phyloP scores from a whole-genome alignment of 2,113 vertebrate genomes.

The Neodon shergylaensis region DNA sequence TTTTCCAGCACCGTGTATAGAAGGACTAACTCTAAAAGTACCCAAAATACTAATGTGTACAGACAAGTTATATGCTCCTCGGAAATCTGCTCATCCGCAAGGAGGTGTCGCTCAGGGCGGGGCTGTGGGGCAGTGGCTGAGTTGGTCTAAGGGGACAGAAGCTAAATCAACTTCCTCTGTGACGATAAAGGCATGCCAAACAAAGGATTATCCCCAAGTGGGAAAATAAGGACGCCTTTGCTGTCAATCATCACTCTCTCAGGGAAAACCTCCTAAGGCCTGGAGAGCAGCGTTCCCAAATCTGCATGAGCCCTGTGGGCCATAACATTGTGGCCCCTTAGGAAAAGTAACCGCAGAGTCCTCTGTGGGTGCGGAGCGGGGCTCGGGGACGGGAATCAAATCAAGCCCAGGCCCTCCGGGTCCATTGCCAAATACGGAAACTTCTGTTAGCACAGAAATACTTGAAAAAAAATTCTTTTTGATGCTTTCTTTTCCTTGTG shows the following conservation, averaged over 20 bases:
- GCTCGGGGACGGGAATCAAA: background rate
- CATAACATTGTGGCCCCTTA: conserved; percentile 77
- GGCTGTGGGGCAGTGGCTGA: background rate
- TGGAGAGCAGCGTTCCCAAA: conserved; percentile 77
- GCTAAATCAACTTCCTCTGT: conserved; percentile 79
- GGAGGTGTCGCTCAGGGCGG: background rate
- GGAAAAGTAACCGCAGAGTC: conserved; percentile 73
- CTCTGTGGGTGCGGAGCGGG: conserved; percentile 39
- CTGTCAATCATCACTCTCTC: conserved; percentile 78
- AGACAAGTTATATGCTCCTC: background rate
- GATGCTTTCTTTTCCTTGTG: conserved; percentile 43
- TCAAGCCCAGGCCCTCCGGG: background rate
- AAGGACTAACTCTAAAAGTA: background rate
- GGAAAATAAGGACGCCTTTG: conserved; percentile 71
- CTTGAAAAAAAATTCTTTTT: background rate
- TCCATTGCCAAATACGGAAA: conserved; percentile 6
- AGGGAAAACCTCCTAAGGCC: conserved; percentile 65
- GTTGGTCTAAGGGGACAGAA: conserved; percentile 59
- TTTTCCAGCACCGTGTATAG: background rate
- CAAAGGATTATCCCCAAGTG: conserved; percentile 80
- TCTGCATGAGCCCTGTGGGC: conserved; percentile 75
- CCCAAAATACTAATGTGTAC: background rate
- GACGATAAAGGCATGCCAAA: conserved; percentile 76
- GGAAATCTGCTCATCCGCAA: background rate
- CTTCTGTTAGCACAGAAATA: background rate